A percentile compares a stretch with the other conserved stretches of the same genome.
These are phyloP conservation scores for Ptychobarbus kaznakovi DNA, from an alignment of 2,797 vertebrate genomes.

Conservation along the genomic window DNA sequence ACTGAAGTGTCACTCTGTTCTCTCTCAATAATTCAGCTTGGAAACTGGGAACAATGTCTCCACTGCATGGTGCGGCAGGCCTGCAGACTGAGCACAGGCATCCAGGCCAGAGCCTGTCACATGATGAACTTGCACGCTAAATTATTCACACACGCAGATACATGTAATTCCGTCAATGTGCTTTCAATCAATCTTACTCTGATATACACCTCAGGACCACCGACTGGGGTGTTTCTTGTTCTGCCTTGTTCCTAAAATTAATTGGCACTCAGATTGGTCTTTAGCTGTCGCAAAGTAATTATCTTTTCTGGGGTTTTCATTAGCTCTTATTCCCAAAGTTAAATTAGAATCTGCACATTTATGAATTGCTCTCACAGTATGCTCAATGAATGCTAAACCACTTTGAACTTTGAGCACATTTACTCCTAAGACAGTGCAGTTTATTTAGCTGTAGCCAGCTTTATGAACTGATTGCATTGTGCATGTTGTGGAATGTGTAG, in stretches of 20 bases:
- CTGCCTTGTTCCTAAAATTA: slow-evolving; percentile 23
- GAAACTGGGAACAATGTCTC: slow-evolving; percentile 75
- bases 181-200: slow-evolving; percentile 7
- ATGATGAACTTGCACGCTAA: slow-evolving; percentile 67
- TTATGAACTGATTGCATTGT: not conserved
- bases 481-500: not conserved
- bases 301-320: slow-evolving; percentile 33
- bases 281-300: slow-evolving; percentile 30
- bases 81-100: slow-evolving; percentile 50
- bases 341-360: not conserved
- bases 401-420: not conserved
- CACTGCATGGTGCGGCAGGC: slow-evolving; percentile 48
- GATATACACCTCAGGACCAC: not conserved
- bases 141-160: slow-evolving; percentile 71
- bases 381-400: not conserved
- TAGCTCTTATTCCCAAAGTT: slow-evolving; percentile 26
- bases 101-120: slow-evolving; percentile 65
- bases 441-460: not conserved
- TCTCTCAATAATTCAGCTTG: slow-evolving; percentile 79
- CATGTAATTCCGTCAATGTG: slow-evolving; percentile 8
- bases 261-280: slow-evolving; percentile 32
- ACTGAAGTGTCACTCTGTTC: slow-evolving; percentile 33
- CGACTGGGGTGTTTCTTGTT: slow-evolving; percentile 9
- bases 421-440: not conserved
- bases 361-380: not conserved